Percentiles rank a stretch among this genome's conserved stretches.
These are phyloP conservation scores for Acinonyx jubatus DNA, from an alignment of 2,113 vertebrate species.

Conservation along the genomic window DNA sequence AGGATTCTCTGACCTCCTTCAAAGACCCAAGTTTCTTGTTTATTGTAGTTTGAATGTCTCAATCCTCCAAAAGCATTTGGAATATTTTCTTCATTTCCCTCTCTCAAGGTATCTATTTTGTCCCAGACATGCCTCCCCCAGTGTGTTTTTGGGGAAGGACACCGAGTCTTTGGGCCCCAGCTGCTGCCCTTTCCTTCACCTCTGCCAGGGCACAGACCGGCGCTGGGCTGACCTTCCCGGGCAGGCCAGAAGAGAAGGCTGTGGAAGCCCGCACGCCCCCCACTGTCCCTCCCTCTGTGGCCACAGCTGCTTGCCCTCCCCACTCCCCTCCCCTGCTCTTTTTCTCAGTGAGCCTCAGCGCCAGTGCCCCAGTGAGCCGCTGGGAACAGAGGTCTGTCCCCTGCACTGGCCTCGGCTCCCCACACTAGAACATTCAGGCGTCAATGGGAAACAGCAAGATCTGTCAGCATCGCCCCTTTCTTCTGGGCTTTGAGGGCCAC, in stretches of 20 bases:
- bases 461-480: constrained; percentile 87
- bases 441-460: constrained; percentile 89
- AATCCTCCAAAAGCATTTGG: constrained; percentile 38
- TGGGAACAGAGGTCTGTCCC: constrained; percentile 86
- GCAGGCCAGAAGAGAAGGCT: constrained; percentile 78
- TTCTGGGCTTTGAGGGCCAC: constrained; percentile 86
- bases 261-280: constrained; percentile 68
- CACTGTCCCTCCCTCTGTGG: constrained; percentile 41
- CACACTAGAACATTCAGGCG: constrained; percentile 84
- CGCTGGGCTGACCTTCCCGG: constrained; percentile 79
- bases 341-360: constrained; percentile 81
- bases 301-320: constrained; percentile 81
- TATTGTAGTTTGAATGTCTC: constrained; percentile 43
- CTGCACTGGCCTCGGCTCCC: constrained; percentile 83
- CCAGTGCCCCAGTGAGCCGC: constrained; percentile 81
- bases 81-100: constrained; percentile 43
- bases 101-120: constrained; percentile 48
- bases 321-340: constrained; percentile 62
- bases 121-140: neutral
- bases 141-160: neutral
- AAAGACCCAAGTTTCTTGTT: constrained; percentile 56
- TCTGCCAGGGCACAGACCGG: constrained; percentile 83
- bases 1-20: constrained; percentile 23
- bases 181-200: constrained; percentile 85
- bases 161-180: neutral